These are phyloP conservation scores for Sarotherodon lohbergeri DNA, from an alignment of 2,113 vertebrate species.

Conservation along the genomic window DNA sequence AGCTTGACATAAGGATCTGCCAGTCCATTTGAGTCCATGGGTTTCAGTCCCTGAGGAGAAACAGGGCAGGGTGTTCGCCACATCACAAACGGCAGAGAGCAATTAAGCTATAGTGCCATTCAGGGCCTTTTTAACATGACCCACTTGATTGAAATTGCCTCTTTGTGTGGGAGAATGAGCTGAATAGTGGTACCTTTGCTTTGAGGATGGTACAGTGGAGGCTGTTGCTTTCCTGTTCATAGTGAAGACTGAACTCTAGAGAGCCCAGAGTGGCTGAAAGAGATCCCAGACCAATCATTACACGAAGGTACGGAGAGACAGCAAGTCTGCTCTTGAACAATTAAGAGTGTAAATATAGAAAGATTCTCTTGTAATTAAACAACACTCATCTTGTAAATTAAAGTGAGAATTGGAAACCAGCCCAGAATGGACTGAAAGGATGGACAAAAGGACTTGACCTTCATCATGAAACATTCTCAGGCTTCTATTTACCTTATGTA, in stretches of 20 bases:
- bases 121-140: constrained; percentile 34
- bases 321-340: background rate
- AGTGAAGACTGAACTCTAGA: constrained; percentile 90
- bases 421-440: background rate
- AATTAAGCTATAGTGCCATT: constrained; percentile 33
- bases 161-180: constrained; percentile 7
- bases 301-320: background rate
- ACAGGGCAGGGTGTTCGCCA: background rate
- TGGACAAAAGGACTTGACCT: background rate
- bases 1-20: constrained; percentile 95
- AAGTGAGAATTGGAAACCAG: background rate
- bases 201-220: constrained; percentile 89
- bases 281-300: constrained; percentile 25
- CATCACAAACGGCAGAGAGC: background rate
- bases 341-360: background rate
- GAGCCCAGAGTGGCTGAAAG: constrained; percentile 87
- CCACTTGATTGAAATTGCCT: constrained; percentile 17
- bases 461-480: background rate
- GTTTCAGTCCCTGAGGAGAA: constrained; percentile 84
- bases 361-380: background rate
- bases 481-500: background rate
- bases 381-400: background rate
- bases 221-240: constrained; percentile 88
- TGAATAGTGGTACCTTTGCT: constrained; percentile 79
- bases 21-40: constrained; percentile 94